Conservation (phyloP, 2,888 invertebrate genomes). For the Drosophila kuntzei region DNA sequence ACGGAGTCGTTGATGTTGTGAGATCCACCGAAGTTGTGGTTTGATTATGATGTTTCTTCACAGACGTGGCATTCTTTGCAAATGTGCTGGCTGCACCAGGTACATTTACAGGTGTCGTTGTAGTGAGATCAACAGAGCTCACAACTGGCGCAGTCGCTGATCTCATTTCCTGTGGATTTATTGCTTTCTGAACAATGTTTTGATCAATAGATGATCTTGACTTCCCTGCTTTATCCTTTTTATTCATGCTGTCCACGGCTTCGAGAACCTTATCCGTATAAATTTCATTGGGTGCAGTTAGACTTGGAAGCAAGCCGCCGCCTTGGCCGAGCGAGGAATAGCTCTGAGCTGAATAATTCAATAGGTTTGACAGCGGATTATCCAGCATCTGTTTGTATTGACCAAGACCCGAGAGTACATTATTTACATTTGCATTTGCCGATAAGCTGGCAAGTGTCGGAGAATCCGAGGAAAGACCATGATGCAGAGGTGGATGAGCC, state of each 20-base stretch:
- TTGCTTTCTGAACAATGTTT: conserved; percentile 14
- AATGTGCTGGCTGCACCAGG: conserved; percentile 1
- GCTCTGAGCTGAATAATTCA: conserved; percentile 42
- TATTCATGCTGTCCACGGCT: conserved; percentile 21
- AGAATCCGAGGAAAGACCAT: conserved; percentile 25
- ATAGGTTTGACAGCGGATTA: conserved; percentile 48
- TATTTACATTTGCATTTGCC: conserved; percentile 30
- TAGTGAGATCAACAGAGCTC: conserved; percentile 45
- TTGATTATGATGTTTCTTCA: conserved; percentile 16
- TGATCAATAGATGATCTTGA: conserved; percentile 18
- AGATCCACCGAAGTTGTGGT: conserved; percentile 33
- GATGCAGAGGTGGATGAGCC: conserved; percentile 26
- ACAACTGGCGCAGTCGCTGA: conserved; percentile 4
- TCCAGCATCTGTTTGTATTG: conserved; percentile 57
- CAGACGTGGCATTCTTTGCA: conserved; percentile 3
- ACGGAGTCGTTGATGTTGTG: conserved; percentile 14
- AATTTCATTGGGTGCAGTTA: conserved; percentile 22
- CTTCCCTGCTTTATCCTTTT: conserved; percentile 33
- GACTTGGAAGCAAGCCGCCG: conserved; percentile 16
- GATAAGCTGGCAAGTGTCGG: conserved; percentile 19
- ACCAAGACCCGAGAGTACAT: conserved; percentile 36
- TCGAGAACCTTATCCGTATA: conserved; percentile 31
- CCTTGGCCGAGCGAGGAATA: conserved; percentile 26
- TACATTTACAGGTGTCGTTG: not conserved
- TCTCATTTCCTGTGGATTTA: conserved; percentile 12